These are phyloP conservation scores for Pachyramphus minor DNA, from an alignment of 2,113 vertebrate genomes.

Conservation along the genomic window DNA sequence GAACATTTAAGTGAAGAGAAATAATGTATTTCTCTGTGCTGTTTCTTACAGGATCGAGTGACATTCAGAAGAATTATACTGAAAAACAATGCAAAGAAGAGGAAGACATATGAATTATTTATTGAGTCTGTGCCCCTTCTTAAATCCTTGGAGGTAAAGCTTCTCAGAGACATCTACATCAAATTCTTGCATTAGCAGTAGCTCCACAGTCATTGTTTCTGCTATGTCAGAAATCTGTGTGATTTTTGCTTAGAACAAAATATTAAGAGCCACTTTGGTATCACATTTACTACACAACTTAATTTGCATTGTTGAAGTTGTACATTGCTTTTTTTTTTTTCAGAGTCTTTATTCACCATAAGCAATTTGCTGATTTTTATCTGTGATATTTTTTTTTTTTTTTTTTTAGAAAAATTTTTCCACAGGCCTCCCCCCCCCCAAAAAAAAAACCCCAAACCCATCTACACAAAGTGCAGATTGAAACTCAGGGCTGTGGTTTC, in stretches of 20 bases:
- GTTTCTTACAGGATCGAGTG: constrained; percentile 86
- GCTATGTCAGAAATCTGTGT: background rate
- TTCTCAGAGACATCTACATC: background rate
- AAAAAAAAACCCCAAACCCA: accelerated
- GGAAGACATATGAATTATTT: constrained; percentile 91
- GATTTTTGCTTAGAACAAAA: background rate
- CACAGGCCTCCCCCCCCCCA: accelerated
- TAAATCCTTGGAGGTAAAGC: constrained; percentile 93
- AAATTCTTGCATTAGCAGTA: background rate
- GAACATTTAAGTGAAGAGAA: background rate
- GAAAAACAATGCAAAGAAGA: constrained; percentile 97
- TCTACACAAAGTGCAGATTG: background rate
- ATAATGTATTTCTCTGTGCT: constrained; percentile 33
- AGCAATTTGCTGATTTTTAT: background rate
- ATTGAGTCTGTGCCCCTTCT: constrained; percentile 95
- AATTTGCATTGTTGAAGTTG: background rate
- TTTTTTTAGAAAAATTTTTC: background rate
- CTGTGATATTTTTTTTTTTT: too few species aligned
- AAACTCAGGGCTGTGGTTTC: background rate
- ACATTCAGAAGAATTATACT: constrained; percentile 97
- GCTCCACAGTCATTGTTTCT: background rate
- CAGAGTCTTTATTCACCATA: background rate
- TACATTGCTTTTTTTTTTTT: background rate
- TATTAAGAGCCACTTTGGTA: background rate
- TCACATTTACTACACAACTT: background rate